These are phyloP conservation scores for Limnephilus auricula DNA, from an alignment of 2,888 invertebrate species.

Conservation along the genomic window DNA sequence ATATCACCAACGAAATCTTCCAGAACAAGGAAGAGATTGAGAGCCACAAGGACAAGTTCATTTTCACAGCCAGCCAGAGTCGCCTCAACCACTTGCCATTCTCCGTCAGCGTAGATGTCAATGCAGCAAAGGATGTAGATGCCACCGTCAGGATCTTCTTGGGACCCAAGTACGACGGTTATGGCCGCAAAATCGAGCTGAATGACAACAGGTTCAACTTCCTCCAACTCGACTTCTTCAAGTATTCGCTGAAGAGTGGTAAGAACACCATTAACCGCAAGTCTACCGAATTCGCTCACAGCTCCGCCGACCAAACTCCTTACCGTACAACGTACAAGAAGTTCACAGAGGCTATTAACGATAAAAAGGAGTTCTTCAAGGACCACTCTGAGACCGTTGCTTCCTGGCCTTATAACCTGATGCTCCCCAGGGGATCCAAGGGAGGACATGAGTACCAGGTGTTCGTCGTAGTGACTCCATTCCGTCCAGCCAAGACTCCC, in stretches of 20 bases:
- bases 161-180: slow-evolving; percentile 77
- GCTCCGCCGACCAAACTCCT: slow-evolving; percentile 80
- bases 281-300: slow-evolving; percentile 81
- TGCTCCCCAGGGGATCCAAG: slow-evolving; percentile 84
- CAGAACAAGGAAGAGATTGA: slow-evolving; percentile 70
- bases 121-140: slow-evolving; percentile 76
- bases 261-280: slow-evolving; percentile 81
- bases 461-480: slow-evolving; percentile 80
- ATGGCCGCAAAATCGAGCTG: slow-evolving; percentile 75
- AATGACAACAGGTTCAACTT: slow-evolving; percentile 80
- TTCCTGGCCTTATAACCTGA: slow-evolving; percentile 82
- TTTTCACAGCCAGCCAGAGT: slow-evolving; percentile 80
- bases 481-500: slow-evolving; percentile 72
- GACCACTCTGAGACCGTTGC: slow-evolving; percentile 77
- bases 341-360: slow-evolving; percentile 75
- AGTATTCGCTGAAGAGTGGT: slow-evolving; percentile 79
- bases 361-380: slow-evolving; percentile 76
- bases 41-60: slow-evolving; percentile 72
- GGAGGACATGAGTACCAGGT: slow-evolving; percentile 83
- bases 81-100: slow-evolving; percentile 86
- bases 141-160: slow-evolving; percentile 74
- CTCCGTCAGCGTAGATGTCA: slow-evolving; percentile 78
- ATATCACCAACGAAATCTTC: slow-evolving; percentile 78
- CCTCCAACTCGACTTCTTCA: slow-evolving; percentile 80
- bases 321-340: slow-evolving; percentile 79